phyloP scores from a whole-genome alignment of 1,140 invertebrate genomes.

The Zaprionus ornatus region DNA sequence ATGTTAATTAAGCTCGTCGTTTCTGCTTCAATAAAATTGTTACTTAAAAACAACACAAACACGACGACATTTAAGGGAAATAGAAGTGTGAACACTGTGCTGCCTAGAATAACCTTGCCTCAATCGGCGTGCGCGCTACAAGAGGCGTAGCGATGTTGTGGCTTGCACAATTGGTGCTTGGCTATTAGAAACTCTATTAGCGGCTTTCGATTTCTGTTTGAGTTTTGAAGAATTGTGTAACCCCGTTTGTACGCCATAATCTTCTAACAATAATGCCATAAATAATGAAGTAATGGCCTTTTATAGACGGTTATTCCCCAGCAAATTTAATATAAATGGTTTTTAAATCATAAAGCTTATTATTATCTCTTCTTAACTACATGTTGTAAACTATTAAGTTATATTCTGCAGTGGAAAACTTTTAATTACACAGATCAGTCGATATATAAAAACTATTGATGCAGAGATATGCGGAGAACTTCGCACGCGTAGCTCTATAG shows the following conservation, averaged over 20 bases:
- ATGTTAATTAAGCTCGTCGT: slow-evolving; percentile 52
- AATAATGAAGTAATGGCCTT: not conserved
- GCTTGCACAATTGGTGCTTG: slow-evolving; percentile 34
- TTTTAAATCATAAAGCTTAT: not conserved
- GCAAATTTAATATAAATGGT: not conserved
- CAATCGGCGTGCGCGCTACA: not conserved
- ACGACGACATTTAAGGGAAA: slow-evolving; percentile 7
- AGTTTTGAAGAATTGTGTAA: slow-evolving; percentile 29
- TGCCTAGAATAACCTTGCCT: slow-evolving; percentile 30
- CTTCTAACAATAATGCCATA: not conserved
- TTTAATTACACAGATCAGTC: not conserved
- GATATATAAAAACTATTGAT: not conserved
- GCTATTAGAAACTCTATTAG: slow-evolving; percentile 12
- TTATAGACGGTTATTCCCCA: not conserved
- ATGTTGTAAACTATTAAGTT: not conserved
- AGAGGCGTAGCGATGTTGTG: not conserved
- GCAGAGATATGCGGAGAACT: not conserved
- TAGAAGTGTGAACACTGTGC: slow-evolving; percentile 26
- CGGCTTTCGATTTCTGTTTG: slow-evolving; percentile 33
- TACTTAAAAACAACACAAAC: not conserved
- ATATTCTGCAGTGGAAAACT: not conserved
- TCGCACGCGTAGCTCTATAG: not conserved
- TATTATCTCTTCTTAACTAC: not conserved
- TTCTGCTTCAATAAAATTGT: slow-evolving; percentile 56
- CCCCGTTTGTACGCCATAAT: not conserved